These are phyloP conservation scores for Bombus vancouverensis DNA, from an alignment of 1,140 invertebrate species.

Conservation along the genomic window DNA sequence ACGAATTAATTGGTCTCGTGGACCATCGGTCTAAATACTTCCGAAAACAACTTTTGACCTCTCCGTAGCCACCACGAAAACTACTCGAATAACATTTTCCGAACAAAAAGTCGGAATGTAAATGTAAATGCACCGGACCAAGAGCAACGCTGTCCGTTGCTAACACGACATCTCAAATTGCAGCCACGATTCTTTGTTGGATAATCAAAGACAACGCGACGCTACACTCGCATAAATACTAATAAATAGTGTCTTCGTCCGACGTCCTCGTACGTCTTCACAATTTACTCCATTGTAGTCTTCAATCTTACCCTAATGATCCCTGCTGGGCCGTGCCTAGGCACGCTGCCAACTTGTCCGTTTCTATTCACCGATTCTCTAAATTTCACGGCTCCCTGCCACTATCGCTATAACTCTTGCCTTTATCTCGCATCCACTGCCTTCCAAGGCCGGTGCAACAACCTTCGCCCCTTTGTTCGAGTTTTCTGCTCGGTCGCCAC, in stretches of 20 bases:
- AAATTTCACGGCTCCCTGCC: constrained; percentile 14
- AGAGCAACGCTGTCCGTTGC: background rate
- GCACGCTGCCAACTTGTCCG: constrained; percentile 32
- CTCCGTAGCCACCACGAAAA: background rate
- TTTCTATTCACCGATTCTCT: constrained; percentile 29
- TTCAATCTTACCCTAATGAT: constrained; percentile 36
- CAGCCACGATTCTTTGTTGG: no score
- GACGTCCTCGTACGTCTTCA: background rate
- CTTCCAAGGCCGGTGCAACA: constrained; percentile 19
- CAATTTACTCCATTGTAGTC: constrained; percentile 37
- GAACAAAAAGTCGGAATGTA: background rate
- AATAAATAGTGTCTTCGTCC: constrained; percentile 8
- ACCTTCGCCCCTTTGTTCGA: constrained; percentile 16
- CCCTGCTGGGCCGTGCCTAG: background rate
- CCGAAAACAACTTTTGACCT: constrained; percentile 3
- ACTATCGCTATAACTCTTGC: background rate
- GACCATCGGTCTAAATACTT: constrained; percentile 21
- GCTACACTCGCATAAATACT: background rate
- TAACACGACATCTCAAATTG: background rate
- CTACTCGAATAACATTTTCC: background rate
- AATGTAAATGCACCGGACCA: background rate
- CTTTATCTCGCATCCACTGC: background rate
- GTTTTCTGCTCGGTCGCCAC: background rate
- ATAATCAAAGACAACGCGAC: background rate
- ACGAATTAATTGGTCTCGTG: constrained; percentile 57